Evolutionary conservation across 2,888 invertebrate species (phyloP), one percentile per base, ranked within the genome.

Genomic region (Dryobota labecula): DNA sequence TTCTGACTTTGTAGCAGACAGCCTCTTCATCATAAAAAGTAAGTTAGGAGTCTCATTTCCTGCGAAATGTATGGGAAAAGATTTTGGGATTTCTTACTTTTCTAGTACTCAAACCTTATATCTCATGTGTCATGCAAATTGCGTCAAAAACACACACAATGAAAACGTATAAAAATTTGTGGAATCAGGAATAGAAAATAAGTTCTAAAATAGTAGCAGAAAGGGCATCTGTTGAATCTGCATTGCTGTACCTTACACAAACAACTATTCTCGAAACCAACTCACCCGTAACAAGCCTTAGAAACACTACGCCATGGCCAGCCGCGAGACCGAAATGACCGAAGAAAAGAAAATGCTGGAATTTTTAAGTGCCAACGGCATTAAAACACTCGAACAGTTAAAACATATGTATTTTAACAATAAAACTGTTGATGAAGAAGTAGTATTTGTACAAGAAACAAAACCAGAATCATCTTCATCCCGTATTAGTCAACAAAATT

Each of bases 281-380:
- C 5, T 20, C 6, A 33, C 6, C 2, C 3, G 43, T 45, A 27
- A 18, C 7, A 47, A 24, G 36, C 38, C 36, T 56, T n/a, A 15
- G 20, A 49, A 11, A 49, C 2, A 24, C 27, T 20, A 13, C 41
- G 3, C n/a, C n/a, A 20, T 24, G 15, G 2, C 18, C n/a, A 73
- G 33, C 38, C 0, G 2, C 11, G n/a, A 20, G 0, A 53, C 20
- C 20, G 24, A 18, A 7, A 66, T 24, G 47, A 0, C 8, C 8
- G 72, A 73, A 13, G 67, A 20, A 49, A 15, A 13, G 53, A 53
- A 53, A 53, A 73, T 76, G 33, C 0, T 76, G 1, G 56, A 76
- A 0, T 66, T 36, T 47, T 36, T 73, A 43, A n/a, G 6, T 0
- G 27, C 13, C 0, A 76, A 67, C 3, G 68, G 47, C 13, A 43